Evolutionary conservation across 1,140 invertebrate genomes (phyloP).

Genomic region (Macrostomum lignano): DNA sequence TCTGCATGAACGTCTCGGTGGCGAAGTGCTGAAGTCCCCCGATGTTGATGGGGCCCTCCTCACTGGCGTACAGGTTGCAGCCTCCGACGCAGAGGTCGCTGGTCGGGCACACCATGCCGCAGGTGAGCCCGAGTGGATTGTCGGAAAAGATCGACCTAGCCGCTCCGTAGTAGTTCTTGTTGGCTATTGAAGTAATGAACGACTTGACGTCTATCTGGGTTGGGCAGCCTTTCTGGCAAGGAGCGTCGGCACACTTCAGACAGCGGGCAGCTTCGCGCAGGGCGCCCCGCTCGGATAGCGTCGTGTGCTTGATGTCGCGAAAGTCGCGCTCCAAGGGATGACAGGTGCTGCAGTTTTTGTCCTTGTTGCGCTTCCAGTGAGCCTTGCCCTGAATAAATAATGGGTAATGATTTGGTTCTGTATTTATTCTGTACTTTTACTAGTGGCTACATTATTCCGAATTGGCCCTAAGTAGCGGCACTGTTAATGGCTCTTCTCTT

Average conservation of each 20-base stretch:
- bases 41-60: conserved; percentile 92
- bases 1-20: conserved; percentile 47
- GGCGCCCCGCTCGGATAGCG: conserved; percentile 67
- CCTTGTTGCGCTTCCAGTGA: conserved; percentile 70
- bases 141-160: conserved; percentile 82
- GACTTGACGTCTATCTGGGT: conserved; percentile 83
- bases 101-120: conserved; percentile 95
- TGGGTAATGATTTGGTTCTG: background rate
- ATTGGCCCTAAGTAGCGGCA: no score
- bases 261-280: conserved; percentile 61
- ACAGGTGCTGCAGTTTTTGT: conserved; percentile 49
- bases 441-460: no score
- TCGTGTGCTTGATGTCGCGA: conserved; percentile 84
- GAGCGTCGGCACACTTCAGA: conserved; percentile 84
- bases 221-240: conserved; percentile 88
- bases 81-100: conserved; percentile 88
- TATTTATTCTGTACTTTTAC: conserved; percentile 60
- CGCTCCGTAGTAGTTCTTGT: conserved; percentile 93
- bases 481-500: no score
- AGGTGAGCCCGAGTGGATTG: conserved; percentile 72
- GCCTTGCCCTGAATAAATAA: conserved; percentile 37
- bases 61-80: conserved; percentile 69
- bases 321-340: conserved; percentile 55
- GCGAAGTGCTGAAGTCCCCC: conserved; percentile 90
- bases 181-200: conserved; percentile 81